These are phyloP conservation scores for Psammodynastes pulverulentus DNA, from an alignment of 2,113 vertebrate species.

Conservation along the genomic window DNA sequence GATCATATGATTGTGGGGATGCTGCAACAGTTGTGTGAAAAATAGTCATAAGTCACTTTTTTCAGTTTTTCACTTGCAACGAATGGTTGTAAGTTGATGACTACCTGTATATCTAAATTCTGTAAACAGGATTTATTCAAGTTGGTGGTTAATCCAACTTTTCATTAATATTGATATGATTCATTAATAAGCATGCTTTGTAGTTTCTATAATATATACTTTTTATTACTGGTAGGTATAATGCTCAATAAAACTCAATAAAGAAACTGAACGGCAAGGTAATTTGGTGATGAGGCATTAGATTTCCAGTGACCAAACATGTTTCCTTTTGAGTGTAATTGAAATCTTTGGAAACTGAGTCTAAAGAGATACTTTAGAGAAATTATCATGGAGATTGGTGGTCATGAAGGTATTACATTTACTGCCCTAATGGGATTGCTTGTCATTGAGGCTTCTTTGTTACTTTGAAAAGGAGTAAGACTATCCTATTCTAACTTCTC, in stretches of 20 bases:
- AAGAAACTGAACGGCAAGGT: neutral
- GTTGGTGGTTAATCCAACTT: neutral
- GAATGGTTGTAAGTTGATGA: neutral
- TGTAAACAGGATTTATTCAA: neutral
- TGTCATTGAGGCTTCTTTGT: neutral
- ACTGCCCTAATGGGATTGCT: neutral
- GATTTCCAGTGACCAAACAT: neutral
- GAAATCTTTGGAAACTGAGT: neutral
- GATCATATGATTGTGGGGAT: neutral
- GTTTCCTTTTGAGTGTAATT: neutral
- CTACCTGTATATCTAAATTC: neutral
- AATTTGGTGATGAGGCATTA: neutral
- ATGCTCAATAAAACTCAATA: neutral
- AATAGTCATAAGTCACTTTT: neutral
- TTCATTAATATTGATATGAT: neutral
- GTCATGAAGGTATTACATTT: constrained; percentile 1
- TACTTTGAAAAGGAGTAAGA: neutral
- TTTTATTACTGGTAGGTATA: neutral
- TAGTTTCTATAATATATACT: neutral
- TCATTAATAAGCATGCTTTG: neutral
- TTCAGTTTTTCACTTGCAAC: neutral
- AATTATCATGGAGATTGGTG: neutral
- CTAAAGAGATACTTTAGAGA: neutral
- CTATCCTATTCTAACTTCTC: neutral
- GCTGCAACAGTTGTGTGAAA: neutral